Evolutionary conservation across 2,797 vertebrate species (phyloP).

Genomic region (Podarcis lilfordi): DNA sequence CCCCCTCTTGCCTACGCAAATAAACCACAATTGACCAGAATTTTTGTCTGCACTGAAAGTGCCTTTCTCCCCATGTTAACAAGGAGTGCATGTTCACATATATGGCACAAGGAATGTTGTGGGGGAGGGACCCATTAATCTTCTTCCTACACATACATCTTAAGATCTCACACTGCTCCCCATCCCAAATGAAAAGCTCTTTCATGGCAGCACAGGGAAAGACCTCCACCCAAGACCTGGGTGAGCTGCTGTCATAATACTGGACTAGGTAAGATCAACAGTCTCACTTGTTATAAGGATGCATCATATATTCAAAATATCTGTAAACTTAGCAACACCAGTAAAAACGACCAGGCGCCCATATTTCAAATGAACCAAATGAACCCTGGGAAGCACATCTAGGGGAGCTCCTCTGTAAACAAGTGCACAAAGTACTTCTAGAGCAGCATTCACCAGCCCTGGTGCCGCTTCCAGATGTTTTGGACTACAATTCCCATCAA

Average conservation of each 20-base stretch:
- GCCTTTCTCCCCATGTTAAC: neutral
- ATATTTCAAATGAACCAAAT: slow-evolving; percentile 63
- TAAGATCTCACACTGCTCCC: neutral
- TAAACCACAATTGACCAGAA: neutral
- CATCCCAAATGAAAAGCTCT: neutral
- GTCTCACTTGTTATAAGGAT: neutral
- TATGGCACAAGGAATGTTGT: too few relatives aligned
- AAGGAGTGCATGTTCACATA: neutral
- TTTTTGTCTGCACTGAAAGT: neutral
- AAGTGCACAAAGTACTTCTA: slow-evolving; percentile 16
- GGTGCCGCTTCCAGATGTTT: too few relatives aligned
- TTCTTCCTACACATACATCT: neutral
- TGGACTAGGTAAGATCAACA: neutral
- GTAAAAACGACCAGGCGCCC: slow-evolving; percentile 58
- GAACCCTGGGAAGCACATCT: slow-evolving; percentile 37
- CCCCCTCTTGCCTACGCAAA: neutral
- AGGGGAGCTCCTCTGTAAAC: slow-evolving; percentile 50
- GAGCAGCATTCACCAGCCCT: too few relatives aligned
- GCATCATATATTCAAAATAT: slow-evolving; percentile 59
- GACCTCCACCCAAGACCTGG: neutral
- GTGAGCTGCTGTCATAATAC: neutral
- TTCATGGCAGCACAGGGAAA: neutral
- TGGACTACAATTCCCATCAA: too few relatives aligned
- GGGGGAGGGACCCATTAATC: neutral
- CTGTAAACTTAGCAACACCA: slow-evolving; percentile 64